phyloP scores from a whole-genome alignment of 2,113 vertebrate genomes.

The Cairina moschata region DNA sequence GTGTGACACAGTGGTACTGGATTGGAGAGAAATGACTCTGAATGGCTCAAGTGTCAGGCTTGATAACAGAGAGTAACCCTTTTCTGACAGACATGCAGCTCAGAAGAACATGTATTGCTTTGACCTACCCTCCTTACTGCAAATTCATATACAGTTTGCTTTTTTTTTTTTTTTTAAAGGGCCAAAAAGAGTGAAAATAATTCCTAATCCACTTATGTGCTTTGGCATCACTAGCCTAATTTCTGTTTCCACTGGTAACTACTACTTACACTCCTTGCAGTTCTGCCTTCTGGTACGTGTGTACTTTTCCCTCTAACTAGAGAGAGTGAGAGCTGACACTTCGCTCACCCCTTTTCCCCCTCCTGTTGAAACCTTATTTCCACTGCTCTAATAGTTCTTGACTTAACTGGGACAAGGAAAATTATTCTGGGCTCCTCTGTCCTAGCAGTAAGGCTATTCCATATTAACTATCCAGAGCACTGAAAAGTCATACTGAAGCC shows the following conservation, averaged over 20 bases:
- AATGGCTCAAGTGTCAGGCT: not conserved
- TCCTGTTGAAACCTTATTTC: conserved; percentile 45
- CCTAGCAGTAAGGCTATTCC: conserved; percentile 39
- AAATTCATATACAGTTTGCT: not conserved
- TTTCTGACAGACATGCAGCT: not conserved
- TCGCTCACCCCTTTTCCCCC: not conserved
- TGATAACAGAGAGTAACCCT: not conserved
- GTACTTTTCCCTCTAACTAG: not conserved
- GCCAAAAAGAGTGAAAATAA: not conserved
- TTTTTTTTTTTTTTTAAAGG: not conserved
- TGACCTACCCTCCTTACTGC: not conserved
- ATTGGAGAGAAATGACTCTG: accelerated
- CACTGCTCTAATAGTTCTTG: conserved; percentile 62
- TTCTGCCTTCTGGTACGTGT: not conserved
- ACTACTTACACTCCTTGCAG: not conserved
- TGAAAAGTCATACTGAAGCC: conserved; percentile 12
- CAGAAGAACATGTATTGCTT: not conserved
- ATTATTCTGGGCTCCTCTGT: conserved; percentile 61
- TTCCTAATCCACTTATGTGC: not conserved
- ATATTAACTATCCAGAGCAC: conserved; percentile 26
- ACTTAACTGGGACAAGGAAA: conserved; percentile 72
- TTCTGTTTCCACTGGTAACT: not conserved
- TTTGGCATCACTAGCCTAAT: not conserved
- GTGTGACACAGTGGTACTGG: accelerated
- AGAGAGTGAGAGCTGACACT: conserved; percentile 33